Base-by-base conservation (phyloP, 2,113 vertebrate species). In the Zapornia atra region DNA sequence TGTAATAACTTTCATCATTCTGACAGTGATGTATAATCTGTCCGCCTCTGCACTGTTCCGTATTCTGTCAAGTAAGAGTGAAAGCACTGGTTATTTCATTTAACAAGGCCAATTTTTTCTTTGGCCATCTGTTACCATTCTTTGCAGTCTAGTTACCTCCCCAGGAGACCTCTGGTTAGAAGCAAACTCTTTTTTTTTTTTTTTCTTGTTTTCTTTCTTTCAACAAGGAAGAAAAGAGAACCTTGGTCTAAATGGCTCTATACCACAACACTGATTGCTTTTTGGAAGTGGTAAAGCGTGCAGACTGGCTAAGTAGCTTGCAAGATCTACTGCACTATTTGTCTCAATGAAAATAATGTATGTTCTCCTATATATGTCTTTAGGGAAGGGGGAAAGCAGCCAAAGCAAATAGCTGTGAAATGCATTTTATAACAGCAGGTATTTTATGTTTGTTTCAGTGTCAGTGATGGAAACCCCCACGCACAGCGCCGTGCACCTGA, bases 401-500 rank as follows among this genome's bases (percentile, higher is more conserved):
- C 9, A 20, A 50, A 87, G 33, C 48, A 26, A 12, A 6, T 28
- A 81, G 57, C 26, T 85, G 73, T 72, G 66, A 24, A 69, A n/a
- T 46, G 46, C 38, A 2, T 42, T 42, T 56, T 71, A 7, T 95
- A 64, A 86, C 69, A 42, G 60, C 46, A 25, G 60, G 42, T 84
- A 20, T 72, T 77, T 82, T 81, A 5, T 63, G 48, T 96, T 2
- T 89, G 29, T 97, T 96, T 15, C 96, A 83, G 92, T 15, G 5
- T 53, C 95, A 44, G 84, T 4, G 54, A 98, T 98, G 98, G 95
- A 95, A 81, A 15, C 72, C 20, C 81, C 95, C 14, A 10, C n/a
- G 91, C 98, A 97, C 97, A 98, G 97, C 91, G 84, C 95, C 2
- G 73, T 98, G 96, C 98, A 99, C 97, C 98, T 99, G 98, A 98